Evolutionary conservation across 2,888 invertebrate species (phyloP).

Genomic region (Lottia scabra): DNA sequence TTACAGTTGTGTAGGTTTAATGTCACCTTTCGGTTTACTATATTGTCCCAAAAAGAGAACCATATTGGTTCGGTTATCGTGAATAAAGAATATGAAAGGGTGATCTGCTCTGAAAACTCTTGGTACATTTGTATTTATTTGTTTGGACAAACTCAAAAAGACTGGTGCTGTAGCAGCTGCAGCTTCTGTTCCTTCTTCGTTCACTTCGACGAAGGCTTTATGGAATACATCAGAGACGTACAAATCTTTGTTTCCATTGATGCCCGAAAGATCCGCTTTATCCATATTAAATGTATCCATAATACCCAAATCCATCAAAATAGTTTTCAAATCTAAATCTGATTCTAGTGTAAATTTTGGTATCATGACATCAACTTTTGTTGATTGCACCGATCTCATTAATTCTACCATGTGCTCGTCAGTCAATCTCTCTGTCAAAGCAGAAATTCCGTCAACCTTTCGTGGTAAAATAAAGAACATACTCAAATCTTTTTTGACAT

Average conservation of each 20-base stretch:
- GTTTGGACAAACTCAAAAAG: conserved; percentile 28
- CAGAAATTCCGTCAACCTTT: conserved; percentile 41
- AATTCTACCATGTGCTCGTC: not conserved
- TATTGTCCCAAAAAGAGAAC: conserved; percentile 41
- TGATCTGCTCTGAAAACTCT: conserved; percentile 48
- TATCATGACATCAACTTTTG: conserved; percentile 23
- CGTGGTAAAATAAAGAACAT: conserved; percentile 62
- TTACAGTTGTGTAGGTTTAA: too few relatives aligned
- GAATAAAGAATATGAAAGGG: conserved; percentile 62
- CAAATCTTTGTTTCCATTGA: conserved; percentile 42
- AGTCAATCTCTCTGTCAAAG: conserved; percentile 38
- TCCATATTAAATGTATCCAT: conserved; percentile 45
- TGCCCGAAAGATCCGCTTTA: conserved; percentile 60
- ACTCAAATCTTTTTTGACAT: conserved; percentile 67
- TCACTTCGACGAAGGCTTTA: conserved; percentile 66
- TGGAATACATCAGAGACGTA: conserved; percentile 59
- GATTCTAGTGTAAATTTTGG: conserved; percentile 57
- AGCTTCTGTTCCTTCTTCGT: conserved; percentile 65
- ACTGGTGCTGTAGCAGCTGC: conserved; percentile 60
- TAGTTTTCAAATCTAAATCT: conserved; percentile 37
- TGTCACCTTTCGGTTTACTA: not conserved
- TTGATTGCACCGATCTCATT: not conserved
- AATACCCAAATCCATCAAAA: conserved; percentile 53
- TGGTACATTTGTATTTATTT: conserved; percentile 22
- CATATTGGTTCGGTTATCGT: conserved; percentile 35